Percentiles rank a stretch among this genome's conserved stretches.
Evolutionary conservation across 2,888 invertebrate genomes (phyloP).

Genomic region (Proisotoma minuta): DNA sequence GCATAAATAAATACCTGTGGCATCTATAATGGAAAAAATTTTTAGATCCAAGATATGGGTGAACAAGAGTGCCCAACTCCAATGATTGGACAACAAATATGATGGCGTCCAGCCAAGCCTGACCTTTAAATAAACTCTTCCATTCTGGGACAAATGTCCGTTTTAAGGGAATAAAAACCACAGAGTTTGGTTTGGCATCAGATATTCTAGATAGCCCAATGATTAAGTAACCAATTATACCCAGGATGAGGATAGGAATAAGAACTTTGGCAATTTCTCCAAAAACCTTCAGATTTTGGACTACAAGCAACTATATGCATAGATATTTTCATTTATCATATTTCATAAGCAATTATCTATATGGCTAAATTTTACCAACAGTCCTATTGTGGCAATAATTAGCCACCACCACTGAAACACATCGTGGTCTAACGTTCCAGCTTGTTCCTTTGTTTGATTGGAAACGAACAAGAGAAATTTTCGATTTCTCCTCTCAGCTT

Average conservation of each 20-base stretch:
- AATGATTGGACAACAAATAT: constrained; percentile 29
- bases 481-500: constrained; percentile 8
- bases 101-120: constrained; percentile 34
- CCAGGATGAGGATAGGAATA: constrained; percentile 16
- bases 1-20: constrained; percentile 17
- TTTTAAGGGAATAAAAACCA: constrained; percentile 21
- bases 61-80: constrained; percentile 34
- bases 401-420: background rate
- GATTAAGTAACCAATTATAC: constrained; percentile 15
- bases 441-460: background rate
- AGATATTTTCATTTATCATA: background rate
- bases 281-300: constrained; percentile 11
- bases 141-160: constrained; percentile 21
- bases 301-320: constrained; percentile 12
- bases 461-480: constrained; percentile 13
- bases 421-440: background rate
- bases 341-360: background rate
- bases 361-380: constrained; percentile 6
- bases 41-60: constrained; percentile 38
- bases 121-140: constrained; percentile 20
- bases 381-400: background rate
- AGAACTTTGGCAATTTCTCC: constrained; percentile 15
- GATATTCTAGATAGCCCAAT: constrained; percentile 9
- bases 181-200: background rate
- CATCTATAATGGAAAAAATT: constrained; percentile 37